Base-by-base conservation (phyloP, 2,888 invertebrate species). In the Pomacea canaliculata region DNA sequence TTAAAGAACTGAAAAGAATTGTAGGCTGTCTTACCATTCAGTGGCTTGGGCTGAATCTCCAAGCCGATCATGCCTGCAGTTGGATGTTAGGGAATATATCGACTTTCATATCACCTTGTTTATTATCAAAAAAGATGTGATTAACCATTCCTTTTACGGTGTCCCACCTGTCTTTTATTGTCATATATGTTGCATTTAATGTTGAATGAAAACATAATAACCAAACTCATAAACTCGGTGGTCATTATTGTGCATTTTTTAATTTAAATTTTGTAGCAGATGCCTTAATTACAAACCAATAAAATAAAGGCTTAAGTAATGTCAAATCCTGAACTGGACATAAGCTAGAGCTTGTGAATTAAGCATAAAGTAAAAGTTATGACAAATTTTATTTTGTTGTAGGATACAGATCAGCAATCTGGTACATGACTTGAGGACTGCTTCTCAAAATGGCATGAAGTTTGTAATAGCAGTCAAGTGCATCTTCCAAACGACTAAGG, bases 381-480 rank as follows among this genome's bases (percentile, higher is more conserved):
- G 16, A 10, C 8, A 16, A 10, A 56, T 10, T 7, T 2, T 10
- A 56, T 56, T 56, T 56, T 56, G 10, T 56, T 16, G 66, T 85
- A 87, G 87, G 89, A 88, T 88, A 94, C 82, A 96, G 92, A 85
- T 94, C 93, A 13, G 95, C 96, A 79, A 96, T 93, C 91, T 96
- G 96, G 89, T 94, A 96, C 73, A 94, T 92, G 48, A 94, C 94
- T 88, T 94, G 94, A 68, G 96, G 94, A 86, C 95, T 93, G 87
- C 94, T 94, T 77, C 94, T 92, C 56, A 94, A 92, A 79, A 94
- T 94, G 74, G 93, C 92, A 87, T 94, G 94, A 71, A 96, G 92
- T 90, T 96, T 95, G 91, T 94, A 94, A 89, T 96, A 96, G 84
- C 94, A 94, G 81, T 95, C 94, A 72, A 96, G 91, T 8, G 96